Percentiles rank a stretch among this genome's conserved stretches.
Evolutionary conservation across 2,888 invertebrate species (phyloP).

Genomic region (Dryadula phaetusa): DNA sequence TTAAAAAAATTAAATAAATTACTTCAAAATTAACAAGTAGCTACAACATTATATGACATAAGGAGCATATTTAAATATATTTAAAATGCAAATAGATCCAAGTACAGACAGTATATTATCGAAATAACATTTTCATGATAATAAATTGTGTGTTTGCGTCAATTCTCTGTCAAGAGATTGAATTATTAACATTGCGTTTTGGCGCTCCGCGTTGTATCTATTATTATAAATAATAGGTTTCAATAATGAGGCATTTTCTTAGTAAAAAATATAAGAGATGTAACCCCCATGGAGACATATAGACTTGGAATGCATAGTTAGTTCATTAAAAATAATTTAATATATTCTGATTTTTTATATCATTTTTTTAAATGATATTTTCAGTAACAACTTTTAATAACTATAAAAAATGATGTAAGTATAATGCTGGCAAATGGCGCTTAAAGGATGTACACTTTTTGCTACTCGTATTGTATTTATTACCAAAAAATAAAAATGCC

Average conservation of each 20-base stretch:
- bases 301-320: too few species aligned
- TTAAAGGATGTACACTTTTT: too few species aligned
- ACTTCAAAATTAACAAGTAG: not conserved
- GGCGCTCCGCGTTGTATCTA: not conserved
- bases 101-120: slow-evolving; percentile 4
- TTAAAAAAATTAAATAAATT: too few species aligned
- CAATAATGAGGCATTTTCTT: not conserved
- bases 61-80: not conserved
- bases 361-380: too few species aligned
- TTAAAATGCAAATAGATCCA: slow-evolving; percentile 5
- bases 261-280: too few species aligned
- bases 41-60: not conserved
- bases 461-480: slow-evolving; percentile 22
- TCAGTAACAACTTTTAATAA: too few species aligned
- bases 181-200: slow-evolving; percentile 15
- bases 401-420: too few species aligned
- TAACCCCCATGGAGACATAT: too few species aligned
- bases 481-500: slow-evolving; percentile 23
- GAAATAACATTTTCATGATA: slow-evolving; percentile 22
- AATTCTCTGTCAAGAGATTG: slow-evolving; percentile 15
- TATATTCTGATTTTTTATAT: too few species aligned
- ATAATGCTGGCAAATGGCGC: too few species aligned
- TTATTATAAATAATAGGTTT: not conserved
- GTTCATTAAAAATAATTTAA: too few species aligned
- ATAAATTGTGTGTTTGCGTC: slow-evolving; percentile 21